Base-by-base conservation (phyloP, 2,888 invertebrate species). In the Morpho achilles region DNA sequence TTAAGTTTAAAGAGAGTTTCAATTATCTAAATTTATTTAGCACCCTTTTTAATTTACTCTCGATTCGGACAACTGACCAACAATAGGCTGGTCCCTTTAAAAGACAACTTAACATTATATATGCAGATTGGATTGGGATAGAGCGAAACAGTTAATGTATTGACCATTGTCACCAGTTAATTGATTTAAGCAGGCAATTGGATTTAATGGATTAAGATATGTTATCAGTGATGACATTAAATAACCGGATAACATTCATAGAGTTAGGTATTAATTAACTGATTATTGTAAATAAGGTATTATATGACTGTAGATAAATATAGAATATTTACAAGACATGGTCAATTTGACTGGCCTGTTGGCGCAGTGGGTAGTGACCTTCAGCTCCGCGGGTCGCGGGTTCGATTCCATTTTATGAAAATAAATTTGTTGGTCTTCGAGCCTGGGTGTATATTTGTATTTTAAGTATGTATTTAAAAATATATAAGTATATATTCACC, bases 51-150 rank as follows among this genome's bases (percentile, higher is more conserved):
- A 82, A 86, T 84, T 81, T 82, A 83, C 77, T 68, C 63, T 59
- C 77, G 72, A 76, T 77, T 74, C 75, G 80, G 84, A 77, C 80
- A 72, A 72, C 67, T 79, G 82, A 77, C 80, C 78, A 73, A 78
- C 80, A 82, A 81, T 79, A 69, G 75, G 64, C 67, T 1, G 65
- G 72, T 75, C 80, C 77, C 67, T 72, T 79, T 79, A 80, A 83
- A 85, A 85, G 76, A 76, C 76, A 77, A 75, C 70, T 73, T 68
- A 69, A 67, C 76, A 81, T 85, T 84, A 76, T 69, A 76, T 78
- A 88, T 87, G 87, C 80, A 88, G 80, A 88, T 87, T 85, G 80
- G 67, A 75, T 77, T 73, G 65, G 57, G 61, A 56, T 53, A 58
- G 58, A 64, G 64, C 72, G 64, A 60, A 61, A 63, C 68, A 67